Evolutionary conservation across 2,113 vertebrate species (phyloP).

Genomic region (Trogon melanurus): DNA sequence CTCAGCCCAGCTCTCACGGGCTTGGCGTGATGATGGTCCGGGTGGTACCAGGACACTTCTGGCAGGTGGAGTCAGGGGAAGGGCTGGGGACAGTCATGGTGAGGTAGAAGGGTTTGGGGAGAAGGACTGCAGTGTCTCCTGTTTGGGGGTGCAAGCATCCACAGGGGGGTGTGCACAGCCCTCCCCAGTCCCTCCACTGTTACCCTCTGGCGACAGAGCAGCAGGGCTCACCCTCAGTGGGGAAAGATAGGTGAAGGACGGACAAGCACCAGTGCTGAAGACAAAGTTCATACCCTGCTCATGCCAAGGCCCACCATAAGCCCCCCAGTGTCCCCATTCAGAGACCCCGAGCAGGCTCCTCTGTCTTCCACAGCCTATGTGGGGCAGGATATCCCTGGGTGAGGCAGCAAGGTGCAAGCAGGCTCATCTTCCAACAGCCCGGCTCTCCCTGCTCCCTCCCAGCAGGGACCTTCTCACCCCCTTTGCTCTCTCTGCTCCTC

Average conservation of each 20-base stretch:
- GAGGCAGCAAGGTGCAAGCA: not conserved
- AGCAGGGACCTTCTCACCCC: not conserved
- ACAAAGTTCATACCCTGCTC: not conserved
- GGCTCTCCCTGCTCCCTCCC: not conserved
- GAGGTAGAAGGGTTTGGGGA: not conserved
- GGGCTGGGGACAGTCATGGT: not conserved
- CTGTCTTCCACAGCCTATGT: not conserved
- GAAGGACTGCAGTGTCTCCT: not conserved
- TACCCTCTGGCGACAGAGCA: not conserved
- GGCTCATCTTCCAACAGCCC: not conserved
- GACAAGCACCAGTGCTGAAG: not conserved
- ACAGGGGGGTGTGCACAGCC: too few species aligned
- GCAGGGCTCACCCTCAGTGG: not conserved
- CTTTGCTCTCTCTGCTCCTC: too few species aligned
- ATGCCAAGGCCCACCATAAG: not conserved
- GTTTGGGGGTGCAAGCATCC: not conserved
- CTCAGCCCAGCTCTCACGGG: not conserved
- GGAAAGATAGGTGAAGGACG: not conserved
- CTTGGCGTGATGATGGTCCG: not conserved
- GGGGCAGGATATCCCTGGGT: fast-evolving
- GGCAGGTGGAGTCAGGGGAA: not conserved
- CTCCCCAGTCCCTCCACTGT: not conserved
- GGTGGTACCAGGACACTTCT: not conserved
- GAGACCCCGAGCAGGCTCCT: not conserved
- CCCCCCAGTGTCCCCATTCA: fast-evolving